Evolutionary conservation across 2,797 vertebrate species (phyloP).

Genomic region (Chromobotia macracanthus): DNA sequence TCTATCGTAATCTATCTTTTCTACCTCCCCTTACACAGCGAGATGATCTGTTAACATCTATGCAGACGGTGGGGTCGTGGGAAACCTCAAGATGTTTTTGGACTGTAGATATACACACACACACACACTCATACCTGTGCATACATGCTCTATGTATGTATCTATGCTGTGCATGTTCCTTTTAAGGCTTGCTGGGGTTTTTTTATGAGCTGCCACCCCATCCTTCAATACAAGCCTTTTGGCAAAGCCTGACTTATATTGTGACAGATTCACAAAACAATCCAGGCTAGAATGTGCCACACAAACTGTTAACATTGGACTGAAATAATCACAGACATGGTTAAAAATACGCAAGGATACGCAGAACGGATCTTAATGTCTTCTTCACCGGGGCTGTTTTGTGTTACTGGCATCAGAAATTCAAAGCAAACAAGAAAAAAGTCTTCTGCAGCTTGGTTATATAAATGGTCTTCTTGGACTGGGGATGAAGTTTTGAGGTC

Average conservation of each 20-base stretch:
- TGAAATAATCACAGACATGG: neutral
- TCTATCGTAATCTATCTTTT: slow-evolving; percentile 65
- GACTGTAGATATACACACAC: slow-evolving; percentile 27
- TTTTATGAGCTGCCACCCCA: too few relatives aligned
- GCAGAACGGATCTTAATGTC: neutral
- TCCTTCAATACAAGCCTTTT: neutral
- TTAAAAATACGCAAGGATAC: too few relatives aligned
- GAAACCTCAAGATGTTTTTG: slow-evolving; percentile 32
- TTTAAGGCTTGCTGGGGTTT: too few relatives aligned
- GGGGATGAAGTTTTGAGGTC: too few relatives aligned
- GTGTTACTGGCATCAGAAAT: neutral
- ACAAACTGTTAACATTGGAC: neutral
- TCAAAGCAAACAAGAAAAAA: slow-evolving; percentile 1
- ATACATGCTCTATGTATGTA: neutral
- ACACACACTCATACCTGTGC: slow-evolving; percentile 38
- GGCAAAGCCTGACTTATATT: neutral
- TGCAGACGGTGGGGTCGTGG: slow-evolving; percentile 39
- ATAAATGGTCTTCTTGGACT: too few relatives aligned
- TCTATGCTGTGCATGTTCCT: too few relatives aligned
- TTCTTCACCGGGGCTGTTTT: neutral
- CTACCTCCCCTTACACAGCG: slow-evolving; percentile 46
- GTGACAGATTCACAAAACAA: neutral
- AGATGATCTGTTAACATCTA: slow-evolving; percentile 48
- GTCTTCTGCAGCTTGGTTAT: neutral
- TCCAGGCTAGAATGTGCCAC: too few relatives aligned